Conservation (phyloP, 2,113 vertebrate species). For the Ahaetulla prasina region DNA sequence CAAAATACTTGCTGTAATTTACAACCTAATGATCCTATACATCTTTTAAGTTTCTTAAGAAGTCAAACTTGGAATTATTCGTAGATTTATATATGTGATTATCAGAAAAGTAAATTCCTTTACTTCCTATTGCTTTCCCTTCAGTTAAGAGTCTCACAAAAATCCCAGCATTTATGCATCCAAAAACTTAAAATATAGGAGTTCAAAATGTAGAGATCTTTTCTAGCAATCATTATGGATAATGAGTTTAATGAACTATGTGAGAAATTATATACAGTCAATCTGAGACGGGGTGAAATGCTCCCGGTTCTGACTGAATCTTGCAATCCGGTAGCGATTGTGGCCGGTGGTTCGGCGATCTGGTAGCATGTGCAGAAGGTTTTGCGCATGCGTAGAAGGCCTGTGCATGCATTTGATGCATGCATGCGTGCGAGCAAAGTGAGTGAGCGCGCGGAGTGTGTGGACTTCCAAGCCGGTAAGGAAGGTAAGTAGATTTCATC, state of each 20-base stretch:
- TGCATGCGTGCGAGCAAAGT: too few species aligned
- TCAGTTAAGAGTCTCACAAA: slow-evolving; percentile 39
- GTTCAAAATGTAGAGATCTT: neutral
- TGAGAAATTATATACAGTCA: neutral
- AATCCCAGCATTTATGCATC: slow-evolving; percentile 22
- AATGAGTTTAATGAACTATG: neutral
- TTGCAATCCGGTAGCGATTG: too few species aligned
- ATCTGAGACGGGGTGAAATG: too few species aligned
- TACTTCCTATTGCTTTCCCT: neutral
- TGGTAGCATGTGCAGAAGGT: too few species aligned
- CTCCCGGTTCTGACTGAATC: too few species aligned
- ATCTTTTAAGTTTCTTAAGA: slow-evolving; percentile 50
- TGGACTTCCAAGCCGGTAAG: too few species aligned
- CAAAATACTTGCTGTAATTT: slow-evolving; percentile 71
- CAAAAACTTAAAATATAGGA: slow-evolving; percentile 33
- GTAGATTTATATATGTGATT: slow-evolving; percentile 53
- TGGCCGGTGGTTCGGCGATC: too few species aligned
- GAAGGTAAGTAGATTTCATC: too few species aligned
- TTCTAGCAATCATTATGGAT: neutral
- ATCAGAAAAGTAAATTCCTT: slow-evolving; percentile 56
- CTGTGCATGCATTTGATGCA: too few species aligned
- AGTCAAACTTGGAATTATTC: slow-evolving; percentile 61
- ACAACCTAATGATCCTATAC: slow-evolving; percentile 65
- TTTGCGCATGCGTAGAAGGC: too few species aligned
- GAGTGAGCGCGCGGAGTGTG: too few species aligned